Conservation (phyloP, 2,113 vertebrate species). For the Petromus typicus region DNA sequence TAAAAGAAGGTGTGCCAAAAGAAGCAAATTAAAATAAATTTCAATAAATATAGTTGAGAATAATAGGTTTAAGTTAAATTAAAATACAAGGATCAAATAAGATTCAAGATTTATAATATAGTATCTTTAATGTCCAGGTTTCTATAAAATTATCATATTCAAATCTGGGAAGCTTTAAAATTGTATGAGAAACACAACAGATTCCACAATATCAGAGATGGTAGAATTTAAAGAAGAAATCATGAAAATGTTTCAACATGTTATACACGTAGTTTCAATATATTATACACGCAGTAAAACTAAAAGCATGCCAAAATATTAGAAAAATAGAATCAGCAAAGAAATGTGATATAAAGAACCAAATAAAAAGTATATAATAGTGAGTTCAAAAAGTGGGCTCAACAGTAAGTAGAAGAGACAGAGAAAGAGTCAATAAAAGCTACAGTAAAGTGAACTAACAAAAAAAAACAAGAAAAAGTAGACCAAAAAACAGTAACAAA, state of each 20-base stretch:
- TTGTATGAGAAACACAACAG: not conserved
- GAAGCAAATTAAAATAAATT: not conserved
- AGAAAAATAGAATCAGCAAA: conserved; percentile 1
- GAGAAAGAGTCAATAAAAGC: not conserved
- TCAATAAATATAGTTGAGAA: not conserved
- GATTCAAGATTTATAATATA: not conserved
- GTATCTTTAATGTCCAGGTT: not conserved
- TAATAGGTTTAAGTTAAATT: not conserved
- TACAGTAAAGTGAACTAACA: not conserved
- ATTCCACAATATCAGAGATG: not conserved
- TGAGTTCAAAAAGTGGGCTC: not conserved
- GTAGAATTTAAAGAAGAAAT: not conserved
- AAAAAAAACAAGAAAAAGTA: not conserved
- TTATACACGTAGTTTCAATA: too few relatives aligned
- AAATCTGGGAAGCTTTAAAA: not conserved
- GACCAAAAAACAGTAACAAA: not conserved
- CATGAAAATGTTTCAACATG: not conserved
- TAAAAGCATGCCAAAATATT: not conserved
- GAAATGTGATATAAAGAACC: not conserved
- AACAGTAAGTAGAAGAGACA: not conserved
- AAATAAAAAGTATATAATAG: not conserved
- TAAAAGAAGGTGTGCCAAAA: not conserved
- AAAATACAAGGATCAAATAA: not conserved
- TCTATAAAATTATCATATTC: not conserved
- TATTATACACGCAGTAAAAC: not conserved